Base-by-base conservation (phyloP, 2,888 invertebrate genomes). In the Erannis defoliaria region DNA sequence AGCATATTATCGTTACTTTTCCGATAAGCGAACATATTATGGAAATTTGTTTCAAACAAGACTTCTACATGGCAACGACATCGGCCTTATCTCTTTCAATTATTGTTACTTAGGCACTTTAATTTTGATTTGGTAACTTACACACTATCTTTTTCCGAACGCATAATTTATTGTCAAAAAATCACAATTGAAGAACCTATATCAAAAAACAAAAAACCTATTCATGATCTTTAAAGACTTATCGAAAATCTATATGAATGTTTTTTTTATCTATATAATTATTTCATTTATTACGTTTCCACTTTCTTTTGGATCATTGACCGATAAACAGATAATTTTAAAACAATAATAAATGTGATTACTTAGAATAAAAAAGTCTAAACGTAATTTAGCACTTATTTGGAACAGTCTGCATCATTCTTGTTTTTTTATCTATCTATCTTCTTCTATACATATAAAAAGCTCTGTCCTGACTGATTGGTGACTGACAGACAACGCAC, bases 271-370 rank as follows among this genome's bases (percentile, higher is more conserved):
- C 14, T 29, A 51, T 38, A 16, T 12, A 51, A 40, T 40, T 8
- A 51, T 40, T 51, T 29, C 37, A 16, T 26, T 29, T 35, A 19
- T 19, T 40, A 31, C 9, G 29, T 51, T 40, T 29, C 5, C 12
- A 18, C 40, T 53, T 66, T 62, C 55, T 54, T 62, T 61, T 29
- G 54, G 55, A 55, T 53, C 53, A 64, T 45, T 67, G 61, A 54
- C 66, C 64, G 64, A 67, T 67, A 37, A 59, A 49, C 1, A 33
- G 6, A 1, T 40, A 31, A 29, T 51, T 51, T 35, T 9, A 50
- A 50, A 50, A 40, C 40, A 21, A 21, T 42, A 21, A 18, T 42
- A n/a, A n/a, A 23, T 23, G 42, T n/a, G 23, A 43, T 43, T 14
- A 43, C 1, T 8, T 6, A 26, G 12, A 26, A 42, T 1, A 3